A percentile compares a stretch with the other conserved stretches of the same genome.
phyloP scores from a whole-genome alignment of 1,140 invertebrate species.

The Microplitis mediator region DNA sequence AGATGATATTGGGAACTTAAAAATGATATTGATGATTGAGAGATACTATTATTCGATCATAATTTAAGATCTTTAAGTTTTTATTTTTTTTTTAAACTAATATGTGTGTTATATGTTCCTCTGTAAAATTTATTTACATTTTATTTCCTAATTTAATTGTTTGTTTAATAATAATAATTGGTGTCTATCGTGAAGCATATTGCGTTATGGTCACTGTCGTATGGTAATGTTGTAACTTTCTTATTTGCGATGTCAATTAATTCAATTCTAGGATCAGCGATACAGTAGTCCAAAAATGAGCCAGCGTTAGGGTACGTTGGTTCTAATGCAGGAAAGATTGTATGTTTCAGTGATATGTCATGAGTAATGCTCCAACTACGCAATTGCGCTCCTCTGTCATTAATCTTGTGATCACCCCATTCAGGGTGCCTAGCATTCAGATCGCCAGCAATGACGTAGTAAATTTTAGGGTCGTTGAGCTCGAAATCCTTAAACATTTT shows the following conservation, averaged over 20 bases:
- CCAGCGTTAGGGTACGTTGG: background rate
- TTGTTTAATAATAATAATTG: too few relatives aligned
- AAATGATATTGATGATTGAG: too few relatives aligned
- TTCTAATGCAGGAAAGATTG: background rate
- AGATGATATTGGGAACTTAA: too few relatives aligned
- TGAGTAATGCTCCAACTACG: constrained; percentile 2
- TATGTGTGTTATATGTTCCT: too few relatives aligned
- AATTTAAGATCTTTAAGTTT: too few relatives aligned
- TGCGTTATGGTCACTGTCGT: background rate
- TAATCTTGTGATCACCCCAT: constrained; percentile 9
- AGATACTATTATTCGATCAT: too few relatives aligned
- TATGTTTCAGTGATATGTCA: too few relatives aligned
- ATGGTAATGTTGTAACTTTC: background rate
- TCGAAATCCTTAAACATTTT: background rate
- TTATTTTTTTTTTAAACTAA: too few relatives aligned
- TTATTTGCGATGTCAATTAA: background rate
- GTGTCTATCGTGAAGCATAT: background rate
- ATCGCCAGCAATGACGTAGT: constrained; percentile 24
- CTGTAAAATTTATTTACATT: too few relatives aligned
- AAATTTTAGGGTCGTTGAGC: constrained; percentile 1
- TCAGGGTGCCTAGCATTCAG: constrained; percentile 7
- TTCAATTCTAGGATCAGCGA: constrained; percentile 9
- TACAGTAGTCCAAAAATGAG: constrained; percentile 8
- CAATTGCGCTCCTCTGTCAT: background rate
- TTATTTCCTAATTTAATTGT: too few relatives aligned